Base-by-base conservation (phyloP, 2,113 vertebrate species). In the Columba livia region DNA sequence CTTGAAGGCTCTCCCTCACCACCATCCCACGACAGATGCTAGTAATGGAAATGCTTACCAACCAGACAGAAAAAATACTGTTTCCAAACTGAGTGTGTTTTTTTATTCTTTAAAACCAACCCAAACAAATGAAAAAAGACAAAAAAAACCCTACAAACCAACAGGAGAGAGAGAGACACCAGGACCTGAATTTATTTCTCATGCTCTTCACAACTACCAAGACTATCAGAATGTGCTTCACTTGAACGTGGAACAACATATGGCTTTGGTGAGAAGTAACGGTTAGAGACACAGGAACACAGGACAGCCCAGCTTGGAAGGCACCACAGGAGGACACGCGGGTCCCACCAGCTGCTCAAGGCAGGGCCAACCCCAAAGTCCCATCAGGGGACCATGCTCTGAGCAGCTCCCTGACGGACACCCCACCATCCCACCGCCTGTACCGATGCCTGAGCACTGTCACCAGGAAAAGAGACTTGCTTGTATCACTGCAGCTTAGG, bases 131-230 rank as follows among this genome's bases (percentile, higher is more conserved):
- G 23, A 50, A 47, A 2, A 38, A 32, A 42, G 10, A 34, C 6
- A 7, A n/a, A 58, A 50, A 69, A 48, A 12, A 11, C 5, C 5
- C 73, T 1, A 0, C 10, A 23, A 69, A 32, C 19, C 31, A 32
- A 38, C 50, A 2, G 29, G 44, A 40, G 5, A 69, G 56, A n/a
- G 42, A 47, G 8, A 47, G 18, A 47, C 36, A 69, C 15, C 0
- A 82, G 42, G 32, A 53, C 24, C 42, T 32, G 7, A 53, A 31
- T 23, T 69, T 54, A 57, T 65, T 78, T 86, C 40, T 48, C 28
- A 38, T 6, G 44, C 17, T 53, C 32, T n/a, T 65, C 50, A 24
- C n/a, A 72, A 5, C 32, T 47, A 20, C 7, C 50, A 65, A 51
- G 40, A 29, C 2, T 69, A 60, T 8, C 42, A 64, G 28, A 67